These are phyloP conservation scores for Trissolcus basalis DNA, from an alignment of 1,140 invertebrate species.

Conservation along the genomic window DNA sequence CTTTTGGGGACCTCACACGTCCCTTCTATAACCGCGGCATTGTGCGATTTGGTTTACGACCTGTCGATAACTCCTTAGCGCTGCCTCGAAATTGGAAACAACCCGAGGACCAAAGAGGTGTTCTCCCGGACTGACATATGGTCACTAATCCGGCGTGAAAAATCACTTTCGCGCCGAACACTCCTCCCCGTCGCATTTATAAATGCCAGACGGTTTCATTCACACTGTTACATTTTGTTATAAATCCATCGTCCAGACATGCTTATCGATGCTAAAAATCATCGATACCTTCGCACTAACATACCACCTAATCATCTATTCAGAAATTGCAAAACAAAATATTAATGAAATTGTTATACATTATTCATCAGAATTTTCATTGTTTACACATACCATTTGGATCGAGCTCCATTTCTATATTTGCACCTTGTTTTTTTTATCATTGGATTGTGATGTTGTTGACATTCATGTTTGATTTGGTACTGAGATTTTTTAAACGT, in stretches of 20 bases:
- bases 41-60: slow-evolving; percentile 21
- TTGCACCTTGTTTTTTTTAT: not conserved
- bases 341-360: slow-evolving; percentile 20
- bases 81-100: slow-evolving; percentile 9
- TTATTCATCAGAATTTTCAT: slow-evolving; percentile 23
- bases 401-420: not conserved
- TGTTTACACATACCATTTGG: slow-evolving; percentile 1
- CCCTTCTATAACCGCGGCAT: slow-evolving; percentile 2
- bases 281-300: slow-evolving; percentile 14
- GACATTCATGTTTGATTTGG: too few species aligned
- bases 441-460: too few species aligned
- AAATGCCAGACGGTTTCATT: slow-evolving; percentile 16
- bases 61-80: slow-evolving; percentile 27
- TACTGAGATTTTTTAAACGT: too few species aligned
- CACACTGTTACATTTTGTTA: slow-evolving; percentile 14
- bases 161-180: slow-evolving; percentile 13
- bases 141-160: slow-evolving; percentile 38
- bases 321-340: slow-evolving; percentile 31
- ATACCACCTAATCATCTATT: slow-evolving; percentile 28
- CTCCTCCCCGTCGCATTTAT: too few species aligned
- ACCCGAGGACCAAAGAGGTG: not conserved
- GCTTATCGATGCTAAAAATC: slow-evolving; percentile 32
- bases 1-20: slow-evolving; percentile 5
- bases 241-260: slow-evolving; percentile 14
- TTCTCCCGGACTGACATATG: slow-evolving; percentile 1